Evolutionary conservation across 2,888 invertebrate genomes (phyloP), one percentile per base, ranked within the genome.

Genomic region (Cenopis cana): DNA sequence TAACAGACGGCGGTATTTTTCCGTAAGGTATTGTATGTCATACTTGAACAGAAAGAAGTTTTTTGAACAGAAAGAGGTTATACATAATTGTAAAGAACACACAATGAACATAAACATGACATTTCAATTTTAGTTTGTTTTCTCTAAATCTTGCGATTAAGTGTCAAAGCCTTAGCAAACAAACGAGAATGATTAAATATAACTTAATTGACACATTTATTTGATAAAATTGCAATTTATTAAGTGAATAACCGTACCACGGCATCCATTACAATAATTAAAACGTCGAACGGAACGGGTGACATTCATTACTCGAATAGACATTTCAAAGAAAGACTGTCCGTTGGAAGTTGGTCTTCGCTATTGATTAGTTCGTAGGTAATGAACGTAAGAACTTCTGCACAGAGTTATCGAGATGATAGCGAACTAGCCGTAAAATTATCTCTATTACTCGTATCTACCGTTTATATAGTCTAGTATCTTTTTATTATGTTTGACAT

Each of bases 281-380:
- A 70, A 70, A 57, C 49, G 59, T 66, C 66, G 52, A 60, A 59
- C 29, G 50, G 57, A 50, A 62, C 38, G 54, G 33, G 12, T 41
- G 50, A 60, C 59, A 59, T 59, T 59, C 38, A 36, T 68, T 59
- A 24, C 67, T 29, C 50, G 52, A n/a, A 64, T 57, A 57, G n/a
- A 52, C 59, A 50, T 69, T 33, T 52, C 29, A 38, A 69, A 64
- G 69, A 68, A 57, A 68, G 60, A 68, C 50, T 29, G 62, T 62
- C 64, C 56, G 38, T 29, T 65, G 38, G 49, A 69, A 69, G 38
- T 69, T 64, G 56, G 56, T 38, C 62, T 17, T 17, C 33, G 33
- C 57, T 52, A 69, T 69, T 69, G 64, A 69, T 69, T 65, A 69
- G 49, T 57, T 52, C 57, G 64, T 69, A n/a, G n/a, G n/a, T n/a